Evolutionary conservation across 2,888 invertebrate species (phyloP).

Genomic region (Ischnus inquisitorius): DNA sequence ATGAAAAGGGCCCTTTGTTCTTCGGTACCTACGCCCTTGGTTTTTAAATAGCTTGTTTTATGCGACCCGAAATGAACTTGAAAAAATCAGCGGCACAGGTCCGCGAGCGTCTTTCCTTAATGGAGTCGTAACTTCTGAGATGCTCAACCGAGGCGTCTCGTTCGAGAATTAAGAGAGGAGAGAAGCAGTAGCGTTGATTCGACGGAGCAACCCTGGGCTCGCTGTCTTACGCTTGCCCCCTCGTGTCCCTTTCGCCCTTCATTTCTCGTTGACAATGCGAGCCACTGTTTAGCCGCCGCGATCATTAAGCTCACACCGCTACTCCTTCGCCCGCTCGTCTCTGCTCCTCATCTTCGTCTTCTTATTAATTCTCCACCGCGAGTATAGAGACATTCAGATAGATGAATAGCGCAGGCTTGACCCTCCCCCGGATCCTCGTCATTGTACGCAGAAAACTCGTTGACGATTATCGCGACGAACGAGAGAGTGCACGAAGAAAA

Average conservation of each 20-base stretch:
- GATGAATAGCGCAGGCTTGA: constrained; percentile 38
- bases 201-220: constrained; percentile 15
- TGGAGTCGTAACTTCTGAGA: constrained; percentile 83
- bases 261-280: constrained; percentile 70
- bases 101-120: constrained; percentile 77
- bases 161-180: constrained; percentile 47
- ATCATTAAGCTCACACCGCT: constrained; percentile 57
- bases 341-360: constrained; percentile 47
- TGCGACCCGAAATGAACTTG: constrained; percentile 81
- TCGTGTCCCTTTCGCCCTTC: constrained; percentile 51
- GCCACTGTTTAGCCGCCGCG: constrained; percentile 71
- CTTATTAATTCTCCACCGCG: constrained; percentile 58
- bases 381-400: constrained; percentile 46
- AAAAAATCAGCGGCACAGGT: constrained; percentile 75
- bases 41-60: constrained; percentile 83
- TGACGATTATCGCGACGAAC: constrained; percentile 29
- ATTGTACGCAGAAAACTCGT: constrained; percentile 33
- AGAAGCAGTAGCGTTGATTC: constrained; percentile 44
- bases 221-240: constrained; percentile 33
- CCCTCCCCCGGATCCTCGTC: constrained; percentile 30
- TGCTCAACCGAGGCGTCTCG: constrained; percentile 56
- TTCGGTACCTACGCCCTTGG: constrained; percentile 76
- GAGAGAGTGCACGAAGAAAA: constrained; percentile 26
- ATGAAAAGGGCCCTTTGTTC: not conserved
- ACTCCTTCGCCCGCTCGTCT: constrained; percentile 22